Evolutionary conservation across 2,113 vertebrate genomes (phyloP).

Genomic region (Neofelis nebulosa): DNA sequence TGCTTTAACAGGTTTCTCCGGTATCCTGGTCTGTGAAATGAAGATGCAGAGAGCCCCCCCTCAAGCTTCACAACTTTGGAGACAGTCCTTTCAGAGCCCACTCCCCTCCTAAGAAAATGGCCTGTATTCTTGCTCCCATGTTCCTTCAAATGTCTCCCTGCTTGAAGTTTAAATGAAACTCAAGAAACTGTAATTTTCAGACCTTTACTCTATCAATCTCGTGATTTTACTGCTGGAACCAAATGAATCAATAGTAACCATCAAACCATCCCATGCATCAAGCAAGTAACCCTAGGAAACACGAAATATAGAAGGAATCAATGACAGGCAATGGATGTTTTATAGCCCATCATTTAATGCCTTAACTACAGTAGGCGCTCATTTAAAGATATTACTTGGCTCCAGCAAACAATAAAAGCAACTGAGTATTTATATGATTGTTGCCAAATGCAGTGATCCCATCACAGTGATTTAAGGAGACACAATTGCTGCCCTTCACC

Average conservation of each 20-base stretch:
- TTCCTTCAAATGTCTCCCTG: neutral
- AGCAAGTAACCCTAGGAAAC: slow-evolving; percentile 43
- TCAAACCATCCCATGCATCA: neutral
- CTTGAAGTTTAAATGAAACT: slow-evolving; percentile 41
- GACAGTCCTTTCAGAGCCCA: neutral
- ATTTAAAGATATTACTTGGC: slow-evolving; percentile 56
- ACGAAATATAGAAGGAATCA: slow-evolving; percentile 12
- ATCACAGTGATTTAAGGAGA: slow-evolving; percentile 56
- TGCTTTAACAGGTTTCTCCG: neutral
- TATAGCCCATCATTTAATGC: slow-evolving; percentile 33
- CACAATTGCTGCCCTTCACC: neutral
- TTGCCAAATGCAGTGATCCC: slow-evolving; percentile 51
- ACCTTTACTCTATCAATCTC: neutral
- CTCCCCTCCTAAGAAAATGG: neutral
- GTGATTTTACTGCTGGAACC: slow-evolving; percentile 38
- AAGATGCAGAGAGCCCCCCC: neutral
- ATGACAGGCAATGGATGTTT: slow-evolving; percentile 58
- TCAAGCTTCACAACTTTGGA: neutral
- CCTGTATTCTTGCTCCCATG: neutral
- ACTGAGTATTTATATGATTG: slow-evolving; percentile 42
- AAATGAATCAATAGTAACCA: slow-evolving; percentile 64
- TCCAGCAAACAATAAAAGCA: slow-evolving; percentile 51
- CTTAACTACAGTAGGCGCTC: slow-evolving; percentile 56
- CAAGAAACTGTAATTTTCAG: neutral
- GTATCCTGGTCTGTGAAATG: neutral